Base-by-base conservation (phyloP, 2,797 vertebrate genomes). In the Lithobates pipiens region DNA sequence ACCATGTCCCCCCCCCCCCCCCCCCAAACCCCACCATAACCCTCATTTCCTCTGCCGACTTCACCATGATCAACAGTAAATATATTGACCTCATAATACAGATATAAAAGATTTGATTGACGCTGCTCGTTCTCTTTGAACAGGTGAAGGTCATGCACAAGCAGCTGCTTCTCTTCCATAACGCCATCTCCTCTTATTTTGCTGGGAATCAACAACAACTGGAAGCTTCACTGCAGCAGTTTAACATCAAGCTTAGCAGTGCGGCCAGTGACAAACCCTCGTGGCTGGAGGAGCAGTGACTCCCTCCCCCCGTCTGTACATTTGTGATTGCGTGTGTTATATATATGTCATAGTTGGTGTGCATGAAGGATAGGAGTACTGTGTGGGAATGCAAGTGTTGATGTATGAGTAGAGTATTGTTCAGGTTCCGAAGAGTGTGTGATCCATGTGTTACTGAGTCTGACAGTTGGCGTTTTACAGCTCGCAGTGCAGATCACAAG, bases 101-200 rank as follows among this genome's bases (percentile, higher is more conserved):
- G 11, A 54, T 54, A 5, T 16, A 54, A 18, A 18, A 54, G 50
- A 13, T 54, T 54, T 54, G 16, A 54, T 54, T 5, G 2, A 36
- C 32, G 0, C 18, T 9, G 25, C 9, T 75, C 1, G 15, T 44
- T 50, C 9, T 61, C 78, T 87, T 54, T 54, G 4, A 18, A 54
- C 91, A 98, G 98, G 97, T 99, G 89, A 99, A 99, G 89, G 98
- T 99, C 94, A 99, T 99, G 98, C 98, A 99, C 93, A 99, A 99
- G 92, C 98, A 99, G 92, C 95, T 99, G 86, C 96, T 99, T 32
- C 97, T 99, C 88, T 99, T 99, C 95, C 98, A 99, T 87, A 99
- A 99, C 0, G 98, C 98, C 10, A 96, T 99, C 94, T 99, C 98
- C 0, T 97, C 97, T 18, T 99, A 99, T 93, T 99, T 99, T 84